Percentiles rank a stretch among this genome's conserved stretches.
These are phyloP conservation scores for Antigone vipio DNA, from an alignment of 2,113 vertebrate species.

Conservation along the genomic window DNA sequence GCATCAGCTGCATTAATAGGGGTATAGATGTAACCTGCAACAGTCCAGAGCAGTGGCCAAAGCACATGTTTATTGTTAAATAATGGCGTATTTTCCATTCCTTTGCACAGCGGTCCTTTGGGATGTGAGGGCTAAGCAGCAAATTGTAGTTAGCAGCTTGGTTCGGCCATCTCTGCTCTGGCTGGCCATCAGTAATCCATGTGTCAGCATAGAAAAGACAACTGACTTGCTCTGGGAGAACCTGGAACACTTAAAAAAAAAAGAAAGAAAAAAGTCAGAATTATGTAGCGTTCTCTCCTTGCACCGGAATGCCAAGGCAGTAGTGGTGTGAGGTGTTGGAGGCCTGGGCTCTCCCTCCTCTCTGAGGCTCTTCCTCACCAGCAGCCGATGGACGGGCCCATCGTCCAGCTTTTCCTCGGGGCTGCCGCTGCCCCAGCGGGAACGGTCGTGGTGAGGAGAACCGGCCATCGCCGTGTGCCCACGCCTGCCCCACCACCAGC, in stretches of 20 bases:
- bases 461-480: not conserved
- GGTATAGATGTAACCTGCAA: not conserved
- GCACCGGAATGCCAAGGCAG: not conserved
- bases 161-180: not conserved
- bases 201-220: not conserved
- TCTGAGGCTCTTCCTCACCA: not conserved
- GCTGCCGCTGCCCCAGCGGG: rapidly evolving
- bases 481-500: not conserved
- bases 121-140: not conserved
- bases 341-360: not conserved
- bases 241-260: not conserved
- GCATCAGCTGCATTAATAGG: not conserved
- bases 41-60: not conserved
- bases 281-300: not conserved
- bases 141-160: not conserved
- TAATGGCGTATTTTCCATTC: not conserved
- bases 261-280: not conserved
- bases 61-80: not conserved
- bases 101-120: not conserved
- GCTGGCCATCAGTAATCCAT: not conserved
- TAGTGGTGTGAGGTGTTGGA: not conserved
- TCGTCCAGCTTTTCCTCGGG: rapidly evolving
- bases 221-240: not conserved
- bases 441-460: not conserved
- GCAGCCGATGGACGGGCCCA: not conserved